Conservation (phyloP, 2,797 vertebrate genomes). For the Otus scops region DNA sequence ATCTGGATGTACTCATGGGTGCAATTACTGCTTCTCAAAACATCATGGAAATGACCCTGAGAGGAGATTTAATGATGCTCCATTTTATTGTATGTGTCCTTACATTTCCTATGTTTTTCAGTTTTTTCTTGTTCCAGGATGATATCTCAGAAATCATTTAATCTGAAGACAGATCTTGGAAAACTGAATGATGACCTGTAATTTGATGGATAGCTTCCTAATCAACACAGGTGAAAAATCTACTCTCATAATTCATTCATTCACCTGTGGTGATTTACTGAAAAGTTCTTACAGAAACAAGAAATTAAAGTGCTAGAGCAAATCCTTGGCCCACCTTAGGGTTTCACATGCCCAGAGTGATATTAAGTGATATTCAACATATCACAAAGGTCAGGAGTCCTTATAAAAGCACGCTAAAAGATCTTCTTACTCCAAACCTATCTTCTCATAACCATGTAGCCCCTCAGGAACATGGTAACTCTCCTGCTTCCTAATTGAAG, state of each 20-base stretch:
- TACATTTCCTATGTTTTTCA: neutral
- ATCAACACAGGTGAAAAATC: neutral
- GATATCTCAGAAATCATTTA: neutral
- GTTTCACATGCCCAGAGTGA: neutral
- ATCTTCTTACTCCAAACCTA: neutral
- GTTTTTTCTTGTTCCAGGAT: neutral
- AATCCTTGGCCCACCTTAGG: neutral
- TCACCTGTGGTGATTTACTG: neutral
- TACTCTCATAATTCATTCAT: neutral
- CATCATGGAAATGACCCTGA: neutral
- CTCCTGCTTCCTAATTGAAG: neutral
- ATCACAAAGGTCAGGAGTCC: neutral
- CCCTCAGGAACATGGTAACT: neutral
- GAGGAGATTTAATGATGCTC: neutral
- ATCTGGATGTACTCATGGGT: neutral
- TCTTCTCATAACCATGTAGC: fast-evolving
- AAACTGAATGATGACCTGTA: neutral
- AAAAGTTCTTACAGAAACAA: neutral
- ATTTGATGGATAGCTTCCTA: neutral
- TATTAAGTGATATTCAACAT: neutral
- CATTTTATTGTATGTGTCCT: neutral
- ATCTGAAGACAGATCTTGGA: neutral
- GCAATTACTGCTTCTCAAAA: neutral
- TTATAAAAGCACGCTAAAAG: neutral
- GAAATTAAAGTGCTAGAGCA: neutral